Evolutionary conservation across 2,113 vertebrate species (phyloP).

Genomic region (Dicrurus megarhynchus): DNA sequence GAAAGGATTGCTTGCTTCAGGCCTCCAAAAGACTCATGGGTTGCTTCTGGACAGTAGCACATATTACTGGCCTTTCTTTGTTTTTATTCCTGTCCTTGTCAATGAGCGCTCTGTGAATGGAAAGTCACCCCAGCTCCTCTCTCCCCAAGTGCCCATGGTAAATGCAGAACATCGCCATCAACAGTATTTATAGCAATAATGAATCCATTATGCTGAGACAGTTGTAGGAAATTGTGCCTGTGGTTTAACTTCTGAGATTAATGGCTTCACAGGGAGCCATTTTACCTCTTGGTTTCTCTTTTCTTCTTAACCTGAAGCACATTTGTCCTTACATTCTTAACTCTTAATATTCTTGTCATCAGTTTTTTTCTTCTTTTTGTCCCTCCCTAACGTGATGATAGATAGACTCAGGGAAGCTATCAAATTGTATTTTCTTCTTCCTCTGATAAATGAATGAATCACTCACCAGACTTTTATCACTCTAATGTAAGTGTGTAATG

Average conservation of each 20-base stretch:
- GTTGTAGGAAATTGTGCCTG: not conserved
- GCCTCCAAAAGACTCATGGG: not conserved
- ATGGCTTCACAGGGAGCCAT: not conserved
- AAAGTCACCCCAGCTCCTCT: not conserved
- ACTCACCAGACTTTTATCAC: not conserved
- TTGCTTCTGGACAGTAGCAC: not conserved
- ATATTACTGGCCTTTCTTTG: not conserved
- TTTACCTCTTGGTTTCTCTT: not conserved
- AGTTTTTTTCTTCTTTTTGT: not conserved
- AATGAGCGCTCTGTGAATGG: not conserved
- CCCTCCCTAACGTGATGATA: not conserved
- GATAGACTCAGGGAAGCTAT: not conserved
- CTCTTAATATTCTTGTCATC: not conserved
- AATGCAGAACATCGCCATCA: not conserved
- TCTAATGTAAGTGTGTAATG: constrained; percentile 14
- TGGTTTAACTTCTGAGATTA: not conserved
- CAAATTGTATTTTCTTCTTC: not conserved
- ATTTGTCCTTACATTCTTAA: not conserved
- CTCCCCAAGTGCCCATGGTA: not conserved
- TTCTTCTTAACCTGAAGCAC: not conserved
- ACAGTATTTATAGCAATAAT: not conserved
- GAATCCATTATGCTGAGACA: not conserved
- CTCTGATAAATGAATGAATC: not conserved
- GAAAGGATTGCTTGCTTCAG: not conserved
- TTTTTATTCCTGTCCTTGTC: not conserved